Evolutionary conservation across 2,888 invertebrate species (phyloP).

Genomic region (Cosmia trapezina): DNA sequence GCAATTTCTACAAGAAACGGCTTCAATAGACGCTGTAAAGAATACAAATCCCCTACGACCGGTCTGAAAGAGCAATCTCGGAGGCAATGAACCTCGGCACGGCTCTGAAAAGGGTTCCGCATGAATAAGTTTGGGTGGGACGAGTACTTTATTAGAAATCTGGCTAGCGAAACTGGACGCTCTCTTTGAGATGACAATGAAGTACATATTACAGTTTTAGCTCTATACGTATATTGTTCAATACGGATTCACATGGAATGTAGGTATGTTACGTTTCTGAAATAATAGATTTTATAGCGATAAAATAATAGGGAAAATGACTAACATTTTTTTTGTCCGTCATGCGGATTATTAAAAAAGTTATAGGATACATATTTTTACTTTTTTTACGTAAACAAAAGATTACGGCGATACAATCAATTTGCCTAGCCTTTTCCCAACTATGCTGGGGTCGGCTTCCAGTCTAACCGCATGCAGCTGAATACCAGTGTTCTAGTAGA

Average conservation of each 20-base stretch:
- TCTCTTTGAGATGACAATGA: conserved; percentile 27
- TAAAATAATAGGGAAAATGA: no score
- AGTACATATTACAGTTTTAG: background rate
- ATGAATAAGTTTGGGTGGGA: conserved; percentile 51
- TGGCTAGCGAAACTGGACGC: conserved; percentile 16
- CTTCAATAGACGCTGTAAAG: conserved; percentile 34
- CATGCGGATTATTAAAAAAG: no score
- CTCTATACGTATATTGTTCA: background rate
- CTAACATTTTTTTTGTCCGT: no score
- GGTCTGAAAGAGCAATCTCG: conserved; percentile 55
- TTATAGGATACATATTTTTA: no score
- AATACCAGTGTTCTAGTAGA: no score
- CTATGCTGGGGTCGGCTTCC: no score
- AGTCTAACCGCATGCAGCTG: no score
- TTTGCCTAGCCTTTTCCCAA: no score
- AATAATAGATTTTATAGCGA: no score
- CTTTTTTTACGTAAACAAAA: no score
- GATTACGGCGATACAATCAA: no score
- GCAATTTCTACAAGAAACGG: conserved; percentile 19
- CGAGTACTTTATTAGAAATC: conserved; percentile 50
- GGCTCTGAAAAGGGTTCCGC: conserved; percentile 53
- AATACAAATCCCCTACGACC: conserved; percentile 50
- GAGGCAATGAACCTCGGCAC: conserved; percentile 52
- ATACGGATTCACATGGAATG: conserved; percentile 1
- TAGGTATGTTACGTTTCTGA: background rate